A percentile compares a stretch with the other conserved stretches of the same genome.
Evolutionary conservation across 1,140 invertebrate species (phyloP).

Genomic region (Phocides pigmalion): DNA sequence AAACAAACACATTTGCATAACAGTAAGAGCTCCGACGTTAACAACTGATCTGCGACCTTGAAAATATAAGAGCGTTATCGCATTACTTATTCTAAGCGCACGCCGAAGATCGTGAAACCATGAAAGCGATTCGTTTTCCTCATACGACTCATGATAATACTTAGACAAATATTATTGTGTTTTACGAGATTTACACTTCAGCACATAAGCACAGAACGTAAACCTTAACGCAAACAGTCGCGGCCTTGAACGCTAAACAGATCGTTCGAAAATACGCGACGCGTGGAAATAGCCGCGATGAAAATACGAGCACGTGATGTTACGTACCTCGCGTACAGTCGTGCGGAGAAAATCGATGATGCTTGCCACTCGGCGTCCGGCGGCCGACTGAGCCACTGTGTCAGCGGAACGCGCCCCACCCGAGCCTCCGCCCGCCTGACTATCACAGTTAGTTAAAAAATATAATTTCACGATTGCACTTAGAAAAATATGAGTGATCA

Average conservation of each 20-base stretch:
- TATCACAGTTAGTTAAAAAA: slow-evolving; percentile 71
- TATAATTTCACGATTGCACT: slow-evolving; percentile 55
- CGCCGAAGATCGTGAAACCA: slow-evolving; percentile 54
- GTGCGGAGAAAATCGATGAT: slow-evolving; percentile 78
- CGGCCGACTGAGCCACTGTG: slow-evolving; percentile 79
- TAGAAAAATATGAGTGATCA: slow-evolving; percentile 62
- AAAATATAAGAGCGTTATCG: slow-evolving; percentile 46
- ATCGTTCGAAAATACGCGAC: slow-evolving; percentile 75
- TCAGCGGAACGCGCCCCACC: slow-evolving; percentile 76
- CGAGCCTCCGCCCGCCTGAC: slow-evolving; percentile 65
- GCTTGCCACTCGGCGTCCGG: slow-evolving; percentile 73
- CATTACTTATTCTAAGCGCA: slow-evolving; percentile 61
- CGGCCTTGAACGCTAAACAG: slow-evolving; percentile 80
- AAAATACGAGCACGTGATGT: slow-evolving; percentile 78
- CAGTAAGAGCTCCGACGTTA: slow-evolving; percentile 22
- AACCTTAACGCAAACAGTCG: slow-evolving; percentile 69
- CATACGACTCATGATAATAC: slow-evolving; percentile 42
- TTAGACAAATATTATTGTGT: slow-evolving; percentile 38
- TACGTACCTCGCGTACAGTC: slow-evolving; percentile 75
- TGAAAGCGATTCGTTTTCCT: slow-evolving; percentile 69
- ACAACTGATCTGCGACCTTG: slow-evolving; percentile 46
- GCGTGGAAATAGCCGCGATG: slow-evolving; percentile 77
- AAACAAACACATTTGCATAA: slow-evolving; percentile 30
- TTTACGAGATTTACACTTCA: slow-evolving; percentile 54
- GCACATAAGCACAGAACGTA: slow-evolving; percentile 60